Percentiles rank a stretch among this genome's conserved stretches.
phyloP scores from a whole-genome alignment of 2,888 invertebrate species.

The Scaptomyza reducta region DNA sequence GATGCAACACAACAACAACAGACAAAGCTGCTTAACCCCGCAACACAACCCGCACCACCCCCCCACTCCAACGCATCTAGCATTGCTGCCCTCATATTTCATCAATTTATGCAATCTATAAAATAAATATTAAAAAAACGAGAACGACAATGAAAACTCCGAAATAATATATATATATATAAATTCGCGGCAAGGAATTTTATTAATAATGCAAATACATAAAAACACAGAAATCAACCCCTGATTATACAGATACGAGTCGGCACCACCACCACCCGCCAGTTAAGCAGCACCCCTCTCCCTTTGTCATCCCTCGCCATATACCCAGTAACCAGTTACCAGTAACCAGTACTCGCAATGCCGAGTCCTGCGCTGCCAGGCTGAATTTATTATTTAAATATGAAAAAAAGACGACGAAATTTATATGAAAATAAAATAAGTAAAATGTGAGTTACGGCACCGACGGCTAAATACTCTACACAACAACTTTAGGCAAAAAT shows the following conservation, averaged over 20 bases:
- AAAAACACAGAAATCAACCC: conserved; percentile 79
- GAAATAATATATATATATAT: conserved; percentile 7
- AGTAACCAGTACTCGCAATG: conserved; percentile 32
- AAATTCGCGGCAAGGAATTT: conserved; percentile 76
- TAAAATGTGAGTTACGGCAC: background rate
- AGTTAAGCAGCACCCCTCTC: background rate
- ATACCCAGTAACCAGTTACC: conserved; percentile 1
- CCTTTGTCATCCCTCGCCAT: too few species aligned
- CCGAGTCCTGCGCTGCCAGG: conserved; percentile 45
- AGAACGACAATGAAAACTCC: conserved; percentile 20
- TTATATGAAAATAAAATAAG: conserved; percentile 55
- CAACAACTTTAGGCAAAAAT: background rate
- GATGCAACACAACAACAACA: conserved; percentile 28
- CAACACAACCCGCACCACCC: background rate
- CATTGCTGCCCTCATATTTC: conserved; percentile 52
- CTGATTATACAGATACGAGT: conserved; percentile 79
- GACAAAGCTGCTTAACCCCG: conserved; percentile 12
- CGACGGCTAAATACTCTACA: conserved; percentile 45
- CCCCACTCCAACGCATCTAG: background rate
- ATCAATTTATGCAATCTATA: conserved; percentile 80
- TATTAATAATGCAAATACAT: conserved; percentile 78
- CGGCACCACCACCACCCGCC: background rate
- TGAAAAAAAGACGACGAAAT: conserved; percentile 67
- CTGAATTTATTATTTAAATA: conserved; percentile 81
- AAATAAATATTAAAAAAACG: conserved; percentile 72